Base-by-base conservation (phyloP, 2,888 invertebrate species). In the Aphidius colemani region DNA sequence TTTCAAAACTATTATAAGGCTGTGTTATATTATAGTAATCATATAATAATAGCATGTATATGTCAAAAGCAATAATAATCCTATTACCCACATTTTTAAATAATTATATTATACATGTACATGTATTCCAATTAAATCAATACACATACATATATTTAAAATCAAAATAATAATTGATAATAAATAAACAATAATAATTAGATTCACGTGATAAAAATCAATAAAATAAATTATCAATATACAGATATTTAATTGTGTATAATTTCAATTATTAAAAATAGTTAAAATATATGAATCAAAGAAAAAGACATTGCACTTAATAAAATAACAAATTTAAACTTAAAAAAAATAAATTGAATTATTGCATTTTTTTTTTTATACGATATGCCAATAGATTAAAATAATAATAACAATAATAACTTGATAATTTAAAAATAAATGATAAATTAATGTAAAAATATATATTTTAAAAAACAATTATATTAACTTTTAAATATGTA, bases 261-360 rank as follows among this genome's bases (percentile, higher is more conserved):
- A 39, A 6, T 39, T 18, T 7, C 6, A 30, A 53, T 51, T 51
- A 40, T 7, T 51, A 9, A 41, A n/a, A 30, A 7, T 39, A 39
- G 30, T 70, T 70, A 64, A 62, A 45, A 64, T 61, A 68, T 71
- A 70, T 69, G n/a, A 53, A 55, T 55, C 2, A 60, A 56, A 60
- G 56, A 39, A 43, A 73, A 70, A 72, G 72, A 71, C 71, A 71
- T 74, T 72, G 74, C 74, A 74, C 69, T 72, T 74, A 73, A 72
- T 59, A 67, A 70, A 73, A 69, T 70, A 72, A 72, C 70, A 73
- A 74, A 70, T 67, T 39, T 67, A 66, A 71, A 72, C 68, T 72
- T 74, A 72, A 73, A 67, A 71, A 70, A 72, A 70, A 45, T 11
- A 40, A 10, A 57, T 50, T 39, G 51, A 45, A 44, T 53, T 40